These are phyloP conservation scores for Hyla sarda DNA, from an alignment of 2,113 vertebrate genomes.

Conservation along the genomic window DNA sequence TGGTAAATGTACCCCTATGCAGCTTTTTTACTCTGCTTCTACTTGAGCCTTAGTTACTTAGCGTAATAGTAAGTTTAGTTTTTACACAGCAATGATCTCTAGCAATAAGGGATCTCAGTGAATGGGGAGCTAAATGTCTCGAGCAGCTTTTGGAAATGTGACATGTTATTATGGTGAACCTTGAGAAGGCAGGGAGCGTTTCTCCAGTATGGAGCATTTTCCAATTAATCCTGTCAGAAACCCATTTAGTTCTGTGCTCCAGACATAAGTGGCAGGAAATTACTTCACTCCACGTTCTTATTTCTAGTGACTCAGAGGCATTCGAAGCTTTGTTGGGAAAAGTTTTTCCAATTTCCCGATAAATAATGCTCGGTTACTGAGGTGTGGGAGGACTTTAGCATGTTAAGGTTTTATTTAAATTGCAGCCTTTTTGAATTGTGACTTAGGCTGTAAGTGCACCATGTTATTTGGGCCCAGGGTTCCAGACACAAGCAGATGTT, in stretches of 20 bases:
- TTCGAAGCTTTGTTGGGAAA: slow-evolving; percentile 47
- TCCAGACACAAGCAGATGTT: slow-evolving; percentile 55
- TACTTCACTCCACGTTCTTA: slow-evolving; percentile 33
- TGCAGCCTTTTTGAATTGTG: slow-evolving; percentile 47
- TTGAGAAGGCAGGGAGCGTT: not conserved
- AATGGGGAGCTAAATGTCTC: not conserved
- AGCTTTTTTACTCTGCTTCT: not conserved
- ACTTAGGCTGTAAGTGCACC: slow-evolving; percentile 50
- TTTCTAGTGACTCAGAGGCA: slow-evolving; percentile 52
- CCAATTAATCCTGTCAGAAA: slow-evolving; percentile 30
- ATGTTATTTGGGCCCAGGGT: slow-evolving; percentile 53
- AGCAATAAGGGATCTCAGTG: not conserved
- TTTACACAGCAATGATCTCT: not conserved
- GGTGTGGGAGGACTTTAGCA: slow-evolving; percentile 55
- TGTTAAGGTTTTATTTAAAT: slow-evolving; percentile 57
- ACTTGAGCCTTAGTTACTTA: not conserved
- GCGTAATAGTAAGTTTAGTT: not conserved
- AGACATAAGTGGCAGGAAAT: slow-evolving; percentile 49
- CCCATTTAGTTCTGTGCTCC: slow-evolving; percentile 8
- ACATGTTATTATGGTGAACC: not conserved
- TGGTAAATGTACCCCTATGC: not conserved
- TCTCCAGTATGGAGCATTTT: not conserved
- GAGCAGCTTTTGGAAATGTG: not conserved
- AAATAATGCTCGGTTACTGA: slow-evolving; percentile 53
- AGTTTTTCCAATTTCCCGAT: slow-evolving; percentile 47